These are phyloP conservation scores for Chrysodeixis includens DNA, from an alignment of 2,888 invertebrate genomes.

Conservation along the genomic window DNA sequence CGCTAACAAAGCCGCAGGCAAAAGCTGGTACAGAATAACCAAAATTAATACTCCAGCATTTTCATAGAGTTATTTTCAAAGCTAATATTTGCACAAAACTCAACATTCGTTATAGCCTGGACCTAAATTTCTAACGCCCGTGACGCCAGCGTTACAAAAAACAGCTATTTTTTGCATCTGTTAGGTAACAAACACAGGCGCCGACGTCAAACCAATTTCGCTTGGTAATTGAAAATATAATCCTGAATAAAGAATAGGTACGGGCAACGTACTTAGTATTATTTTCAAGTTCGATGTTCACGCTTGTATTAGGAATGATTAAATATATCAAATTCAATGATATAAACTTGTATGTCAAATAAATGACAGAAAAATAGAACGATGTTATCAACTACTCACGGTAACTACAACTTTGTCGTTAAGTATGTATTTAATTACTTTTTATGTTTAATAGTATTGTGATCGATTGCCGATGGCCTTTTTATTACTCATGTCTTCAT, in stretches of 20 bases:
- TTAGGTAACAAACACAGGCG: conserved; percentile 6
- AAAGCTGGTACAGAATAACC: no score
- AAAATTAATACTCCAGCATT: background rate
- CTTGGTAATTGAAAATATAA: conserved; percentile 1
- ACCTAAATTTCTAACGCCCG: background rate
- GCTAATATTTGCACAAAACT: background rate
- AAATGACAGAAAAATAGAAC: no score
- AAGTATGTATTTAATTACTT: no score
- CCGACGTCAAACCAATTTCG: conserved; percentile 4
- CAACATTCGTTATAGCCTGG: conserved; percentile 1
- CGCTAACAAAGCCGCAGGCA: no score
- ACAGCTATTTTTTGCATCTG: conserved; percentile 2
- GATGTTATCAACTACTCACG: no score
- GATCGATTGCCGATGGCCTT: no score
- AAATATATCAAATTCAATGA: no score
- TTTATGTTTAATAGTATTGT: no score
- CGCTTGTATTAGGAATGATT: background rate
- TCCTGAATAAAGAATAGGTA: background rate
- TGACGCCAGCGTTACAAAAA: background rate
- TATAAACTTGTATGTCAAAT: no score
- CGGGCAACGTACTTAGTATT: background rate
- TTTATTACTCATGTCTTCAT: no score
- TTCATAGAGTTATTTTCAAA: background rate
- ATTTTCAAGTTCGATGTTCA: background rate
- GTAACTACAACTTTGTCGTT: no score